These are phyloP conservation scores for Rutilus rutilus DNA, from an alignment of 2,113 vertebrate species.

Conservation along the genomic window DNA sequence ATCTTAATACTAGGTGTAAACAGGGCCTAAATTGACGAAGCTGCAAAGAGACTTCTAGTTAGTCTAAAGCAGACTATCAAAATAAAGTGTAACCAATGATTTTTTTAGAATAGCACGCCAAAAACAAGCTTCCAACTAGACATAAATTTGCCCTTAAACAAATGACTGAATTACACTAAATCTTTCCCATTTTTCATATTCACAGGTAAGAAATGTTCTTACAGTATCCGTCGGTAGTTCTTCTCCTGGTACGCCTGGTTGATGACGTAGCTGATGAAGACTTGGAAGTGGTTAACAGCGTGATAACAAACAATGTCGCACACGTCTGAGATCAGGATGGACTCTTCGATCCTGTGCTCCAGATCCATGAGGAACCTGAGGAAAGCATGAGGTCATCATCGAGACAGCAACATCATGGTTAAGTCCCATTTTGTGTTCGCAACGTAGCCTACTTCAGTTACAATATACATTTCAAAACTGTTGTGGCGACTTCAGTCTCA, in stretches of 20 bases:
- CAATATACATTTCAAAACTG: background rate
- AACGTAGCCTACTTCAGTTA: background rate
- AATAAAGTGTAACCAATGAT: background rate
- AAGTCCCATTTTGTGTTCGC: background rate
- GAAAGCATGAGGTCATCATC: slow-evolving; percentile 15
- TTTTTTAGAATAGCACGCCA: background rate
- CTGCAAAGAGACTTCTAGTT: no score
- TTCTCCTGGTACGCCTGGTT: slow-evolving; percentile 98
- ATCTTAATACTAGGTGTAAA: no score
- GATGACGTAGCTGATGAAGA: slow-evolving; percentile 93
- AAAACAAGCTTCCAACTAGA: background rate
- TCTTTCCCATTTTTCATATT: background rate
- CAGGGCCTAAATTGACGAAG: no score
- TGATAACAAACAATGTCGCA: slow-evolving; percentile 91
- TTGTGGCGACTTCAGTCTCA: background rate
- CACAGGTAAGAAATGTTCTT: slow-evolving; percentile 68
- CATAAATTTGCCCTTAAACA: background rate
- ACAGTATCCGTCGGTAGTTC: slow-evolving; percentile 92
- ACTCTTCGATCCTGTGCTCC: slow-evolving; percentile 92
- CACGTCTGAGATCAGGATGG: slow-evolving; percentile 89
- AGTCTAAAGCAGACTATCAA: no score
- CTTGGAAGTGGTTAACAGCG: slow-evolving; percentile 83
- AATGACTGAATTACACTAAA: background rate
- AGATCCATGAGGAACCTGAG: slow-evolving; percentile 91
- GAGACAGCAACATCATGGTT: background rate